Base-by-base conservation (phyloP, 1,140 invertebrate species). In the Drosophila micromelanica region DNA sequence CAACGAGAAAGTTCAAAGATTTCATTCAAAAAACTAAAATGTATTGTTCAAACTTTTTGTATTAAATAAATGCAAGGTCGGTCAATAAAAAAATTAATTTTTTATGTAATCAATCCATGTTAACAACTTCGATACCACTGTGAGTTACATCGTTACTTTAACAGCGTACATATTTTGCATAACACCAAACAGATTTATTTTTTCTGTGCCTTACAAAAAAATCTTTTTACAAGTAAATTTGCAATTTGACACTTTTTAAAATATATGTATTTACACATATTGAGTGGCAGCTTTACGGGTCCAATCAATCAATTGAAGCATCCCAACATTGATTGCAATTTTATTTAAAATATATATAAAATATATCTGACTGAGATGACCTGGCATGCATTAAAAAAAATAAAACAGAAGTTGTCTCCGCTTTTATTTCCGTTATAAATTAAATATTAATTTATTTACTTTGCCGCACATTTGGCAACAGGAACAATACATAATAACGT, bases 381-480 rank as follows among this genome's bases (percentile, higher is more conserved):
- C 32, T 35, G 7, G 0, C 7, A 8, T 7, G 32, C 32, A 35
- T 8, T 35, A 2, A 1, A 35, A 35, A 67, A 37, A 46, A 65
- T 1, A 17, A 17, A 17, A 17, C n/a, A n/a, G n/a, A 17, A 55
- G 64, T 1, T 12, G 20, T 45, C 42, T 61, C 42, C 23, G 37
- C 40, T 42, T 52, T 62, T 71, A 72, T 78, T 81, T 81, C 67
- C 78, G 74, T 49, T 59, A 45, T 57, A 76, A 82, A 78, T 87
- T 71, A 86, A 78, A 67, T 67, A 78, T 76, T 76, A 73, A 87
- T 87, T 78, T 87, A 87, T 86, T 67, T 78, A 87, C 78, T 81
- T 69, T 73, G 76, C 52, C 42, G 56, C 63, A 67, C 61, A 56
- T 61, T 40, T 68, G 77, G 12, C 70, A 63, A 15, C 11, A 20